Evolutionary conservation across 2,888 invertebrate genomes (phyloP), one percentile per base, ranked within the genome.

Genomic region (Pediacus dermestoides): DNA sequence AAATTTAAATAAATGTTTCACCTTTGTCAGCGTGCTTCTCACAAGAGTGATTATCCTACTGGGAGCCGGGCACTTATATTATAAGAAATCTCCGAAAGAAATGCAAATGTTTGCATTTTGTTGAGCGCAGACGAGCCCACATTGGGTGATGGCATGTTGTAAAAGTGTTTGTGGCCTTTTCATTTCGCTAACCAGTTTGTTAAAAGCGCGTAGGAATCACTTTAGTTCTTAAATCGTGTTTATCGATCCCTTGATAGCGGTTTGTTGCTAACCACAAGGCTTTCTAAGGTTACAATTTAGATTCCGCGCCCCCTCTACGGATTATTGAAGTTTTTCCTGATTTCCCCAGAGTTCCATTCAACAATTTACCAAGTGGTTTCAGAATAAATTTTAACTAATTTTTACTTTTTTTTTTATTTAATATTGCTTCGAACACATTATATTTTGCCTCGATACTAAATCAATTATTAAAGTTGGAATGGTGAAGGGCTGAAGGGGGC

Each of bases 291-390:
- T 52, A 57, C 53, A 28, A 57, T 58, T 58, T 58, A 56, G 53
- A 55, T 53, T 56, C 53, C 44, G 42, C 50, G 9, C 23, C 47
- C 48, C 49, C 46, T 47, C 49, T 41, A 46, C 45, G 43, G 52
- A 51, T 60, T 58, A 60, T 60, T 57, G 58, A 58, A 58, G 57
- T 57, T 58, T 58, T 59, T 56, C 57, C 42, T 60, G 58, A 58
- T 60, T 58, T 60, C 57, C 58, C 57, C 31, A 28, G 54, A 48
- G 58, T 42, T 51, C 50, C 39, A 56, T 56, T 45, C 39, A 39
- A 44, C 47, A 57, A 57, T 57, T 53, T 50, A 48, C 48, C 37
- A 34, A 37, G 34, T 33, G 33, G 42, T 30, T 34, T 36, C 33
- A 22, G 45, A 45, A 46, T 46, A 43, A 42, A 43, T 46, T 45